These are phyloP conservation scores for Phacellophora camtschatica DNA, from an alignment of 30 jellyfish, hydroid and myxozoan species.

Conservation along the genomic window DNA sequence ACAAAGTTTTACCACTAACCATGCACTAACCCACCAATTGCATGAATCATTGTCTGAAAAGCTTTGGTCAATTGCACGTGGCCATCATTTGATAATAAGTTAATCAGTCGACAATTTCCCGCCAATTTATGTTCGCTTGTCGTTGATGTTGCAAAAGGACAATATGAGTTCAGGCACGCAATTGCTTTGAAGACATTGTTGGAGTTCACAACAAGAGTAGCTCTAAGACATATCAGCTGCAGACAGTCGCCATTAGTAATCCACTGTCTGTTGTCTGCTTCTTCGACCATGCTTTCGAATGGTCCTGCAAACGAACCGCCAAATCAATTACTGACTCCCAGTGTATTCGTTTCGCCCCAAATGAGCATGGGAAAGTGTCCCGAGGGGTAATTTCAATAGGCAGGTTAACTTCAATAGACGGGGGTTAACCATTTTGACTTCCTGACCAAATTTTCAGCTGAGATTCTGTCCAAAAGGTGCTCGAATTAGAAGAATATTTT, in stretches of 20 bases:
- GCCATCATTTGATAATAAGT: slow-evolving; percentile 4
- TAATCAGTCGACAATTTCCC: slow-evolving; percentile 2
- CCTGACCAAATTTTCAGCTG: too few relatives aligned
- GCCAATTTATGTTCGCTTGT: slow-evolving; percentile 24
- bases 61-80: not conserved
- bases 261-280: slow-evolving; percentile 37
- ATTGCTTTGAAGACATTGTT: slow-evolving; percentile 7
- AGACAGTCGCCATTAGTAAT: slow-evolving; percentile 64
- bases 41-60: not conserved
- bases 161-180: slow-evolving; percentile 16
- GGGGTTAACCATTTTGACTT: too few relatives aligned
- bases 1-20: slow-evolving; percentile 16
- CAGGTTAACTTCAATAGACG: not conserved
- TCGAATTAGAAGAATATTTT: too few relatives aligned
- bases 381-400: not conserved
- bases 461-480: too few relatives aligned
- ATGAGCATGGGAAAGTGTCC: not conserved
- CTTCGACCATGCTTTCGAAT: not conserved
- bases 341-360: not conserved
- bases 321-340: not conserved
- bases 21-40: slow-evolving; percentile 52
- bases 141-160: not conserved
- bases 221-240: not conserved
- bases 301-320: slow-evolving; percentile 52
- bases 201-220: not conserved